Evolutionary conservation across 2,888 invertebrate genomes (phyloP).

Genomic region (Baronia brevicornis): DNA sequence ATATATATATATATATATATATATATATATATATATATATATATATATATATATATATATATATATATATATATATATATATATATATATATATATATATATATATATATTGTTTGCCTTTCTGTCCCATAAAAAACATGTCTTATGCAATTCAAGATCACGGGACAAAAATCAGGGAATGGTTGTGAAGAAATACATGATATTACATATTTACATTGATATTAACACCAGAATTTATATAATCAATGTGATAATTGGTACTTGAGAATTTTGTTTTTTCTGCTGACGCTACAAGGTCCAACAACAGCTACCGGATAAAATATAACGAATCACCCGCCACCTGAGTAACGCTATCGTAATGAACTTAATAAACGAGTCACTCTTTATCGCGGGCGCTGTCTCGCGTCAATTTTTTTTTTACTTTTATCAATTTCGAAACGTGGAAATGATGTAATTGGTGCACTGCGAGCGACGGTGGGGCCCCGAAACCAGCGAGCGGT

Average conservation of each 20-base stretch:
- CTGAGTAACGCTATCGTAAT: constrained; percentile 29
- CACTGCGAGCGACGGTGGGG: constrained; percentile 3
- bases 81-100: too few relatives aligned
- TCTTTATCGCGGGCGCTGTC: constrained; percentile 25
- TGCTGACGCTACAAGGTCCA: constrained; percentile 18
- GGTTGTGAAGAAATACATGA: too few relatives aligned
- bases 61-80: too few relatives aligned
- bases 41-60: too few relatives aligned
- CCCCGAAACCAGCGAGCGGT: neutral
- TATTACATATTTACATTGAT: neutral
- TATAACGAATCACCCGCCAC: constrained; percentile 30
- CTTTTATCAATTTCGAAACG: constrained; percentile 25
- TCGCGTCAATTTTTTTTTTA: constrained; percentile 20
- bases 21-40: too few relatives aligned
- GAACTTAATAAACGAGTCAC: constrained; percentile 33
- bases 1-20: too few relatives aligned
- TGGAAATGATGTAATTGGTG: constrained; percentile 15
- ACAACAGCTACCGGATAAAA: constrained; percentile 36
- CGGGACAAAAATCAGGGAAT: too few relatives aligned
- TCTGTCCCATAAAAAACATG: too few relatives aligned
- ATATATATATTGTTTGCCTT: too few relatives aligned
- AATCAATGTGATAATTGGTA: constrained; percentile 9
- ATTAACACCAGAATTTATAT: constrained; percentile 11
- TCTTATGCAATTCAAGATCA: too few relatives aligned
- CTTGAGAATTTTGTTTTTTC: constrained; percentile 7